Evolutionary conservation across 2,113 vertebrate species (phyloP), one percentile per base, ranked within the genome.

Genomic region (Neodon shergylaensis): DNA sequence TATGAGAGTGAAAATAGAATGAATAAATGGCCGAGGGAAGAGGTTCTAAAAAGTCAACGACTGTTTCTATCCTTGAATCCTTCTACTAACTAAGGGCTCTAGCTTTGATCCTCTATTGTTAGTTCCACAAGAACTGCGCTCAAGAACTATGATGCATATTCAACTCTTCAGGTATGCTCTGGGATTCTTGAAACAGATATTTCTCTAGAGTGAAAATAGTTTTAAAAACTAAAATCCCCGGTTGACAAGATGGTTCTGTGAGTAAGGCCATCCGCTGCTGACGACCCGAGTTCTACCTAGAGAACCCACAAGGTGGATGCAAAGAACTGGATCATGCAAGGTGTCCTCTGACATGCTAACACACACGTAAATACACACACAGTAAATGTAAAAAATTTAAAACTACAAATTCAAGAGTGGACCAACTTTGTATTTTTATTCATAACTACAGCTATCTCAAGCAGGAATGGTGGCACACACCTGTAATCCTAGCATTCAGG

Each of bases 191-290:
- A 89, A 89, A 79, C 0, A 92, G 68, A 28, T 17, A 61, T 47
- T 86, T 63, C 8, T 66, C 65, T 68, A 93, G 58, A 84, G 61
- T 31, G 86, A 82, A 82, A 92, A 76, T 49, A 28, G 90, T 93
- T 94, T 61, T 70, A 61, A 92, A 87, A 92, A 77, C 44, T 21
- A 33, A 68, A 95, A 93, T 36, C 61, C 70, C 68, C 21, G 70
- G 16, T 22, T 72, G 70, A 39, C 36, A 72, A 72, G 70, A 72
- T 17, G 33, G 36, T 39, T 72, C n/a, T n/a, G 70, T 39, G 39
- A 39, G 36, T 10, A n/a, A 39, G 39, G n/a, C 31, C 12, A 9
- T 68, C 31, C 5, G 31, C 19, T 22, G 70, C 36, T 21, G 36
- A 39, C 0, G 70, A n/a, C 70, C 7, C 10, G 70, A 21, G 70